Evolutionary conservation across 2,888 invertebrate species (phyloP), one percentile per base, ranked within the genome.

Genomic region (Steinernema carpocapsae): DNA sequence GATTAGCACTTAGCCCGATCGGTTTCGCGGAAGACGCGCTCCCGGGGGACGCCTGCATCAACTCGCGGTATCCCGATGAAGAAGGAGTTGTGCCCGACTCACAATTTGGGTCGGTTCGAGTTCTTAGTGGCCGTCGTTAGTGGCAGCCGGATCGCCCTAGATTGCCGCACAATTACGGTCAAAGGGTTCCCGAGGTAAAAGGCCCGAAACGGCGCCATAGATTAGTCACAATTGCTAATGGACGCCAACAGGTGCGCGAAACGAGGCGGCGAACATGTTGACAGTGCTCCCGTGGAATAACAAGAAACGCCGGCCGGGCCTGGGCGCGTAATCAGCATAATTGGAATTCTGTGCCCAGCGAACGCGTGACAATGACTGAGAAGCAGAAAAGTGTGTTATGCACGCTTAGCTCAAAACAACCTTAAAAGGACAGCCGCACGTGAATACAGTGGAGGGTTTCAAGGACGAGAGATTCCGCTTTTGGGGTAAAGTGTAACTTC

Each of bases 221-320:
- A 56, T 56, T 56, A 56, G 56, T 56, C 56, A 56, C 56, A 24
- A 26, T 56, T 26, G 22, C 56, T 56, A 56, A 56, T 56, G 56
- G 56, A 43, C 43, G 43, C 14, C 43, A 43, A 43, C 43, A 14
- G 43, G 14, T 7, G 7, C 14, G 14, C 14, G 10, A 43, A 12
- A 43, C 14, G 43, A 43, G 10, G 43, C 43, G 43, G 43, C 10
- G 43, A 43, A 14, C 43, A 43, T n/a, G n/a, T n/a, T n/a, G n/a
- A n/a, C n/a, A n/a, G n/a, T n/a, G n/a, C n/a, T n/a, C n/a, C n/a
- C n/a, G n/a, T n/a, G n/a, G n/a, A n/a, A n/a, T n/a, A n/a, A n/a
- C n/a, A n/a, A n/a, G n/a, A n/a, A n/a, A n/a, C n/a, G n/a, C n/a
- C n/a, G n/a, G n/a, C n/a, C n/a, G n/a, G n/a, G n/a, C n/a, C n/a